phyloP scores from a whole-genome alignment of 2,113 vertebrate species.

The Nibea coibor region DNA sequence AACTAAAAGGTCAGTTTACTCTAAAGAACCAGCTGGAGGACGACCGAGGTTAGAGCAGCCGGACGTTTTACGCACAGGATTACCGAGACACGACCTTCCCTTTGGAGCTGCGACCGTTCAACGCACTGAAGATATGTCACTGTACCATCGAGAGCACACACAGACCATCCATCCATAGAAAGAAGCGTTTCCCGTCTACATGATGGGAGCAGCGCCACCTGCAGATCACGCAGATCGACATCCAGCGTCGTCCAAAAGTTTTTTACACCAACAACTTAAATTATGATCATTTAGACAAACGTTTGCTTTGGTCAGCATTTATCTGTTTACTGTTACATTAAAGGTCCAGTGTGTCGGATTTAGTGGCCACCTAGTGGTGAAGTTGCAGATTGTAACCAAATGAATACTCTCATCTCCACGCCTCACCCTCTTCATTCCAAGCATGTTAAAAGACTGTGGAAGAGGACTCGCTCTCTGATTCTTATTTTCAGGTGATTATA shows the following conservation, averaged over 20 bases:
- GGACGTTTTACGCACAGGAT: neutral
- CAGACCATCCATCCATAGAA: neutral
- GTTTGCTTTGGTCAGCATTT: neutral
- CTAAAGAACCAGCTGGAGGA: slow-evolving; percentile 26
- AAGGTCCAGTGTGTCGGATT: too few relatives aligned
- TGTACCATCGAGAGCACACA: slow-evolving; percentile 21
- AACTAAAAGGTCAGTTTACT: slow-evolving; percentile 51
- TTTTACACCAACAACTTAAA: neutral
- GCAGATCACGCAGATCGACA: neutral
- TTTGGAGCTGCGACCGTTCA: too few relatives aligned
- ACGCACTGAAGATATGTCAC: slow-evolving; percentile 38
- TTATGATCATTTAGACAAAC: neutral
- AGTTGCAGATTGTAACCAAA: too few relatives aligned
- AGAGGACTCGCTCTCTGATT: too few relatives aligned
- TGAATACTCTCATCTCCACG: too few relatives aligned
- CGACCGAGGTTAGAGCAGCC: slow-evolving; percentile 1
- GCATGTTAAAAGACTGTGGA: too few relatives aligned
- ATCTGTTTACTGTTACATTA: too few relatives aligned
- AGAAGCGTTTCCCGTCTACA: neutral
- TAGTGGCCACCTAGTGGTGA: too few relatives aligned
- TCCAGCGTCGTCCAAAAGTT: neutral
- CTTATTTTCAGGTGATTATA: too few relatives aligned
- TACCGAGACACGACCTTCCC: slow-evolving; percentile 11
- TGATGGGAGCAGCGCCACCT: slow-evolving; percentile 8
- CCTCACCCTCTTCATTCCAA: too few relatives aligned